A percentile compares a stretch with the other conserved stretches of the same genome.
Conservation (phyloP, 2,113 vertebrate species). For the Muntiacus reevesi region DNA sequence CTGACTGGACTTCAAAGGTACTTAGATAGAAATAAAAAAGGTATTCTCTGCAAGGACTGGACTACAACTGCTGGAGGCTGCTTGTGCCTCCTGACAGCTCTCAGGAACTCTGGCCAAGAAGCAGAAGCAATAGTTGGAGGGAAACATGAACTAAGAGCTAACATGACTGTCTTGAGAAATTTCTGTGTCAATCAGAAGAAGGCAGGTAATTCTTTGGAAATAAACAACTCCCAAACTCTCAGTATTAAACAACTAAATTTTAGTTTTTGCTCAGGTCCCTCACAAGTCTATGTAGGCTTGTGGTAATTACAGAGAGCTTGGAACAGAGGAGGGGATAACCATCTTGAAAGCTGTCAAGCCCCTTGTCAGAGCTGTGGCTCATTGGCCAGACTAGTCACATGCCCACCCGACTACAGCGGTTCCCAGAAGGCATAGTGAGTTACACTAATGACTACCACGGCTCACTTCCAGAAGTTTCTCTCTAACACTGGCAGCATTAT, state of each 20-base stretch:
- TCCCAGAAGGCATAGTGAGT: background rate
- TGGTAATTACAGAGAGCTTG: background rate
- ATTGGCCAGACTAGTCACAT: background rate
- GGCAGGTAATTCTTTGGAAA: background rate
- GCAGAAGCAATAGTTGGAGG: background rate
- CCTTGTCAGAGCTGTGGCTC: background rate
- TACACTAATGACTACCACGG: background rate
- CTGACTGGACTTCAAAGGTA: background rate
- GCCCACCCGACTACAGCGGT: background rate
- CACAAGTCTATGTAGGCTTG: rapidly evolving
- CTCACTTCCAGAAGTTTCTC: background rate
- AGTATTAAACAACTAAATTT: background rate
- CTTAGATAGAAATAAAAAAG: background rate
- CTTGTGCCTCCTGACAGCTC: background rate
- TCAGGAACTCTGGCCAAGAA: background rate
- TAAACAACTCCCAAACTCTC: background rate
- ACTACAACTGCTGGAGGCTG: background rate
- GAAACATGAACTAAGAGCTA: background rate
- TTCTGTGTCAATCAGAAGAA: background rate
- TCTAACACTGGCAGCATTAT: background rate
- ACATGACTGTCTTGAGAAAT: background rate
- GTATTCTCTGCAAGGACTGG: background rate
- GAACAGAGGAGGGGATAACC: background rate
- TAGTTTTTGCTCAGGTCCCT: background rate
- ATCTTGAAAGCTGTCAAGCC: background rate